Evolutionary conservation across 2,113 vertebrate species (phyloP), one percentile per base, ranked within the genome.

Genomic region (Sciurus niger): DNA sequence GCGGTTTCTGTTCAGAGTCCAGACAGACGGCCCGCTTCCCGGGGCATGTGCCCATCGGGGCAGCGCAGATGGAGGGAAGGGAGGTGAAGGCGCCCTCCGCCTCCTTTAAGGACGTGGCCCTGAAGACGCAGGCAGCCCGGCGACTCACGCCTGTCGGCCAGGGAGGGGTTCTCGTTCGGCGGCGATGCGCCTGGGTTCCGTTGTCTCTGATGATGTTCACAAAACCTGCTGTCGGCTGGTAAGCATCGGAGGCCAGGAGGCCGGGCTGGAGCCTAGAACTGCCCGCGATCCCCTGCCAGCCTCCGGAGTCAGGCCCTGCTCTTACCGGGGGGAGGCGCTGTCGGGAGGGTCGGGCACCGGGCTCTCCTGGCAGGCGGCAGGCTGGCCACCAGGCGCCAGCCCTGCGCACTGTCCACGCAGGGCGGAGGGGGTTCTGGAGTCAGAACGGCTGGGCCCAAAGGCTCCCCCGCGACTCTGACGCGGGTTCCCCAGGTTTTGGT

Each of bases 241-340:
- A 30, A 24, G 55, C 51, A 32, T 51, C 11, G 24, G 40, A 53
- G 32, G 14, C 34, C n/a, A 17, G 46, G 46, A 48, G 46, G 46
- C 46, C 46, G 46, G 46, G 46, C 46, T 48, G 46, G 46, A 48
- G 46, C 46, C 46, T 48, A 40, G 40, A 40, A 40, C 40, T 40
- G 40, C 46, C 46, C 46, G 46, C 46, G 46, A 40, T 48, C 46
- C 20, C n/a, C 48, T 37, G 46, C 40, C 58, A n/a, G 17, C 67
- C 74, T n/a, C 18, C 2, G 28, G 37, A 25, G 20, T 20, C 4
- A n/a, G 30, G 20, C 18, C 2, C 1, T 0, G 18, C 14, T 12
- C 37, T 22, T 28, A 6, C 25, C 2, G 1, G 5, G 16, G 40
- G 16, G 30, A 67, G 53, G 46, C 11, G 11, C 51, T 25, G 8